Conservation (phyloP, 2,888 invertebrate species). For the Caenorhabditis sp. region DNA sequence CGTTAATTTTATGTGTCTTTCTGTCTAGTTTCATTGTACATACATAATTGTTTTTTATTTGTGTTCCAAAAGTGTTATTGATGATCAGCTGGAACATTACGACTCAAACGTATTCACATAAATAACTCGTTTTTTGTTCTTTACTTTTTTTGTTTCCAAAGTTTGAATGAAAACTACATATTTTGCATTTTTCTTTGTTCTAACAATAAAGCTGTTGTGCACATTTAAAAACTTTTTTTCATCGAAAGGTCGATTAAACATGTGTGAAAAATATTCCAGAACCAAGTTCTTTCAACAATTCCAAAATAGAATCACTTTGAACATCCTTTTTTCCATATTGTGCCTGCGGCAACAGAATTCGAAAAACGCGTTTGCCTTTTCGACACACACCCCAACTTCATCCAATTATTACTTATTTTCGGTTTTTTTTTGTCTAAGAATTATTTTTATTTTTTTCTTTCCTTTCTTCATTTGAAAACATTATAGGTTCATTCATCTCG, state of each 20-base stretch:
- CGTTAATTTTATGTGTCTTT: neutral
- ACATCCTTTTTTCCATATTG: neutral
- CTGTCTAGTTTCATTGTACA: neutral
- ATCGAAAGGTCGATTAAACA: too few relatives aligned
- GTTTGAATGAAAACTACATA: too few relatives aligned
- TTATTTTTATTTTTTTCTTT: constrained; percentile 10
- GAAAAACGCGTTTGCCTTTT: constrained; percentile 11
- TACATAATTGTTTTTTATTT: neutral
- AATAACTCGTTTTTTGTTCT: too few relatives aligned
- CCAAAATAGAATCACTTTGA: neutral
- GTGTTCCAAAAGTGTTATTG: neutral
- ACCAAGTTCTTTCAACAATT: neutral
- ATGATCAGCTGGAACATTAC: too few relatives aligned
- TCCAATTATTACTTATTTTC: constrained; percentile 33
- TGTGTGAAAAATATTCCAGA: too few relatives aligned
- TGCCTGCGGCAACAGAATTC: neutral
- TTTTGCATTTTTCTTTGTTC: too few relatives aligned
- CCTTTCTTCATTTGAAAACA: neutral
- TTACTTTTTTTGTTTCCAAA: too few relatives aligned
- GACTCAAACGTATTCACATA: too few relatives aligned
- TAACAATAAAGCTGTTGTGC: too few relatives aligned
- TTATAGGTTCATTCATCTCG: neutral
- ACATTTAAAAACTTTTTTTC: too few relatives aligned
- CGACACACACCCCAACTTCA: constrained; percentile 17
- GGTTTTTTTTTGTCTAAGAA: constrained; percentile 12